These are phyloP conservation scores for Cylindroiulus punctatus DNA, from an alignment of 2,888 invertebrate species.

Conservation along the genomic window DNA sequence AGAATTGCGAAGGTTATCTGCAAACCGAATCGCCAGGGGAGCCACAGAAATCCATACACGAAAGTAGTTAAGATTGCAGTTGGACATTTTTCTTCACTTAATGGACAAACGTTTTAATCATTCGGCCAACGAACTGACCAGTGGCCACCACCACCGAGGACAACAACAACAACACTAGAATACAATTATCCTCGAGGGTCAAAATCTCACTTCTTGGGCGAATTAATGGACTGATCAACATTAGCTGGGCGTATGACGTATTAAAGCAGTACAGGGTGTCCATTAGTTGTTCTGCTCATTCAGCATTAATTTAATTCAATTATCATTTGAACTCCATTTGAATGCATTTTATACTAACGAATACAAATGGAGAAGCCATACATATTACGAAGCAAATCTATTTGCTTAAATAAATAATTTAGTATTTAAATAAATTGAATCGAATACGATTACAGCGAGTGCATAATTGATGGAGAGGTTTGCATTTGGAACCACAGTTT, in stretches of 20 bases:
- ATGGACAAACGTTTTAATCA: conserved; percentile 15
- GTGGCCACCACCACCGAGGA: background rate
- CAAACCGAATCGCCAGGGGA: conserved; percentile 4
- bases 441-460: too few species aligned
- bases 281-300: too few species aligned
- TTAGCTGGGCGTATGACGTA: background rate
- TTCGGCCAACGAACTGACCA: conserved; percentile 31
- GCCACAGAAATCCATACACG: background rate
- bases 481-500: too few species aligned
- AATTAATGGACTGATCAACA: background rate
- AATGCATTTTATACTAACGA: too few species aligned
- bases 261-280: too few species aligned
- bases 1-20: background rate
- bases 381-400: too few species aligned
- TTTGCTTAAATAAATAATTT: too few species aligned
- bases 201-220: background rate
- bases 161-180: conserved; percentile 4
- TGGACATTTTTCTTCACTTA: conserved; percentile 27
- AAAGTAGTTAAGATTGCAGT: conserved; percentile 26
- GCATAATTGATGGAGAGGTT: too few species aligned
- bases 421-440: too few species aligned
- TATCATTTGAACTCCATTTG: too few species aligned
- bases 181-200: background rate
- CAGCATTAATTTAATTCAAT: too few species aligned
- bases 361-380: too few species aligned